phyloP scores from a whole-genome alignment of 1,140 invertebrate species.

The Calephelis nemesis region DNA sequence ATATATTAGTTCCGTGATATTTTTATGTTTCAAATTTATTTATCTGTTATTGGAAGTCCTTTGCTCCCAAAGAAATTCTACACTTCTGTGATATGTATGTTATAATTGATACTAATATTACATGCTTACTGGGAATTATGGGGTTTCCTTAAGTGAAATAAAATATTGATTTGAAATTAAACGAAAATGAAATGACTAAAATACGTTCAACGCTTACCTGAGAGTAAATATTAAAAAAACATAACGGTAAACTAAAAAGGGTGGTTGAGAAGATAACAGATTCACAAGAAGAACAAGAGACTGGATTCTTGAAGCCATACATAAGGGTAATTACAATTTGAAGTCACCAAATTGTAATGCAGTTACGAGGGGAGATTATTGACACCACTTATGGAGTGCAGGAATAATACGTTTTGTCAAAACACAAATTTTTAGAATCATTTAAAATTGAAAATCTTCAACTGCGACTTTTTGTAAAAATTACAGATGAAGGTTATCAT shows the following conservation, averaged over 20 bases:
- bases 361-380: constrained; percentile 80
- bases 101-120: too few species aligned
- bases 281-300: constrained; percentile 69
- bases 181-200: background rate
- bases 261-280: constrained; percentile 40
- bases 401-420: constrained; percentile 42
- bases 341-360: constrained; percentile 79
- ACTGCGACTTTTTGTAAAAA: constrained; percentile 38
- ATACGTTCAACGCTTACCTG: constrained; percentile 5
- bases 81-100: too few species aligned
- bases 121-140: too few species aligned
- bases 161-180: too few species aligned
- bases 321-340: constrained; percentile 74
- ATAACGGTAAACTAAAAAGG: constrained; percentile 36
- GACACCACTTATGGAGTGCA: constrained; percentile 61
- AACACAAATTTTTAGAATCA: constrained; percentile 44
- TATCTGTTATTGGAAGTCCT: too few species aligned
- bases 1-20: too few species aligned
- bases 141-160: too few species aligned
- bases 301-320: constrained; percentile 70
- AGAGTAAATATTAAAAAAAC: constrained; percentile 5
- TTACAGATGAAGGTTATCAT: constrained; percentile 59
- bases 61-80: too few species aligned
- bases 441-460: constrained; percentile 57
- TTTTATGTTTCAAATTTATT: too few species aligned